A percentile compares a stretch with the other conserved stretches of the same genome.
phyloP scores from a whole-genome alignment of 2,888 invertebrate species.

The Apotomis turbidana region DNA sequence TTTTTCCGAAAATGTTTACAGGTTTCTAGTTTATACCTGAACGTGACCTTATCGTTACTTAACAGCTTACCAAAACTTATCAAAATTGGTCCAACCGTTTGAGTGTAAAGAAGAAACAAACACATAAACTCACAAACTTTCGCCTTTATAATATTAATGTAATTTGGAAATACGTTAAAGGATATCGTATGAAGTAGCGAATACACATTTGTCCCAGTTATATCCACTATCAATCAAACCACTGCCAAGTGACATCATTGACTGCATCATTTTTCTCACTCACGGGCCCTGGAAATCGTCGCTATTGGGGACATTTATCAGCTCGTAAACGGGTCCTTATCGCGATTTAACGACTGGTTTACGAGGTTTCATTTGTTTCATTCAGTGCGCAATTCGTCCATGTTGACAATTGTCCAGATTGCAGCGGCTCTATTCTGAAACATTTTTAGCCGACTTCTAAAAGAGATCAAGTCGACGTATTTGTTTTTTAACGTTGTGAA shows the following conservation, averaged over 20 bases:
- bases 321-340: conserved; percentile 57
- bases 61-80: too few relatives aligned
- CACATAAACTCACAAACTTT: too few relatives aligned
- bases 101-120: too few relatives aligned
- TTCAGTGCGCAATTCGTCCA: conserved; percentile 63
- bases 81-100: too few relatives aligned
- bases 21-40: too few relatives aligned
- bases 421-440: conserved; percentile 45
- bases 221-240: conserved; percentile 5
- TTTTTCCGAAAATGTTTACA: too few relatives aligned
- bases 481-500: too few relatives aligned
- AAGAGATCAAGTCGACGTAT: too few relatives aligned
- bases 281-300: conserved; percentile 6
- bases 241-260: background rate
- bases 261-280: conserved; percentile 30
- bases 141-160: too few relatives aligned
- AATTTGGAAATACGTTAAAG: too few relatives aligned
- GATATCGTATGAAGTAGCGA: background rate
- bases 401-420: conserved; percentile 52
- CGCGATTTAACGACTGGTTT: conserved; percentile 76
- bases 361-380: conserved; percentile 79
- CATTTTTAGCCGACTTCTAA: too few relatives aligned
- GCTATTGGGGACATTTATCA: conserved; percentile 48
- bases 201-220: background rate
- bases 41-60: too few relatives aligned